Evolutionary conservation across 2,888 invertebrate species (phyloP).

Genomic region (Dendrolimus pini): DNA sequence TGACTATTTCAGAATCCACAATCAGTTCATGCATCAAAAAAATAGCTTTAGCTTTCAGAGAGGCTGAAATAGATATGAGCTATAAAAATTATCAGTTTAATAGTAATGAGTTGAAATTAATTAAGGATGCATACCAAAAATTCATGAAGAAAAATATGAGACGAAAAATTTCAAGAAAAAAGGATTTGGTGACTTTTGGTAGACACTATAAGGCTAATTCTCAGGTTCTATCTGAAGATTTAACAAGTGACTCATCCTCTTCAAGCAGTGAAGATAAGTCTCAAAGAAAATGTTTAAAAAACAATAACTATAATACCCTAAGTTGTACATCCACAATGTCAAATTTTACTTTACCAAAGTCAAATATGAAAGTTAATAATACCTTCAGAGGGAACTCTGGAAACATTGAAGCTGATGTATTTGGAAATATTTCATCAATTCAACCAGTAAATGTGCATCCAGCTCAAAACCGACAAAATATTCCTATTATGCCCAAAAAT

Average conservation of each 20-base stretch:
- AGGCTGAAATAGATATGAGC: constrained; percentile 41
- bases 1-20: constrained; percentile 41
- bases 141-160: constrained; percentile 28
- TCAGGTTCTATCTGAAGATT: constrained; percentile 50
- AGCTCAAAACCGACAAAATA: constrained; percentile 9
- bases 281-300: constrained; percentile 13
- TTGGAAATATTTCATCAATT: constrained; percentile 26
- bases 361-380: constrained; percentile 24
- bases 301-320: constrained; percentile 17
- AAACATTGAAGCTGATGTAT: constrained; percentile 28
- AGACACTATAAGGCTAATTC: constrained; percentile 26
- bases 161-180: constrained; percentile 38
- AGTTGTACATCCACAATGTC: constrained; percentile 32
- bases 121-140: constrained; percentile 40
- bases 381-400: constrained; percentile 33
- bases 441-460: constrained; percentile 12
- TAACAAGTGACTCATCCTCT: constrained; percentile 48
- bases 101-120: constrained; percentile 37
- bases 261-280: constrained; percentile 46
- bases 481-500: constrained; percentile 29
- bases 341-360: constrained; percentile 23
- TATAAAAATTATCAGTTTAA: constrained; percentile 40
- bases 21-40: constrained; percentile 17
- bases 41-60: constrained; percentile 21
- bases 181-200: constrained; percentile 35